Evolutionary conservation across 2,888 invertebrate genomes (phyloP).

Genomic region (Brachypalpus laphriformis): DNA sequence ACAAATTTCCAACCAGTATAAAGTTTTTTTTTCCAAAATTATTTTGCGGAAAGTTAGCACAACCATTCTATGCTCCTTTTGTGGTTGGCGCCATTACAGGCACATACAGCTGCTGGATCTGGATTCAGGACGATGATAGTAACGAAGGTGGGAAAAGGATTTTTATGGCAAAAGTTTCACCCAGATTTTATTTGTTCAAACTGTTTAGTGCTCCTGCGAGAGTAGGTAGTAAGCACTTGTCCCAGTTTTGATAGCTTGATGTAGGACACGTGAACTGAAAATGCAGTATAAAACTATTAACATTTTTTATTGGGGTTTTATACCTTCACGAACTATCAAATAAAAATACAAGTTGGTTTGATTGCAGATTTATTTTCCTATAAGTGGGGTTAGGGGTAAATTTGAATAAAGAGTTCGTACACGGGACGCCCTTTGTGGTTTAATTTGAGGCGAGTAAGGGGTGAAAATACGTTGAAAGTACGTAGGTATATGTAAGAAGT

Average conservation of each 20-base stretch:
- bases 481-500: no score
- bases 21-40: conserved; percentile 40
- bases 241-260: conserved; percentile 50
- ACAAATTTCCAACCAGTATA: conserved; percentile 36
- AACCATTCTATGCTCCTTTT: conserved; percentile 37
- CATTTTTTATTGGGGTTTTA: conserved; percentile 51
- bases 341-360: conserved; percentile 33
- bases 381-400: background rate
- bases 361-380: conserved; percentile 36
- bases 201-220: conserved; percentile 64
- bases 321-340: conserved; percentile 29
- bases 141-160: conserved; percentile 65
- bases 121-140: conserved; percentile 38
- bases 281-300: conserved; percentile 50
- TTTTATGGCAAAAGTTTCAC: conserved; percentile 65
- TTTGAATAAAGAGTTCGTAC: background rate
- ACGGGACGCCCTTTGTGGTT: no score
- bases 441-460: no score
- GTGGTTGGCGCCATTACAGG: conserved; percentile 55
- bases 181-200: conserved; percentile 53
- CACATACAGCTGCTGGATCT: conserved; percentile 4
- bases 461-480: no score
- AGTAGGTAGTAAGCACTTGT: conserved; percentile 49
- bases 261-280: conserved; percentile 49
- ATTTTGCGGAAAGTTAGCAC: conserved; percentile 38